These are phyloP conservation scores for Paramuricea clavata DNA, from an alignment of 92 coral and sea anemone species.

Conservation along the genomic window DNA sequence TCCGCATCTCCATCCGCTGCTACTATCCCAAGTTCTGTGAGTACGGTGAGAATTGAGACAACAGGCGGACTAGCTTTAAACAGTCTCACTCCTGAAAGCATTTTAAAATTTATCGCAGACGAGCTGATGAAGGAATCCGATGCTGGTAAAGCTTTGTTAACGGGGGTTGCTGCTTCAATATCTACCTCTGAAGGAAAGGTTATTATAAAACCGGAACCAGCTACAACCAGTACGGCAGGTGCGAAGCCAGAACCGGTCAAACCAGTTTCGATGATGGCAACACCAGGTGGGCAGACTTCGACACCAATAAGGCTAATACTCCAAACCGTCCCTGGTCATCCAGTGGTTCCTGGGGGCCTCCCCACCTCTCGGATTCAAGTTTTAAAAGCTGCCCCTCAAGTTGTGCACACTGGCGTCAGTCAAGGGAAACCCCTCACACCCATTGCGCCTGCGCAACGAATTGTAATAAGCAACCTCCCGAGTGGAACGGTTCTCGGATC, in stretches of 20 bases:
- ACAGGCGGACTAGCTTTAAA: not conserved
- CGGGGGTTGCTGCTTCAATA: slow-evolving; percentile 42
- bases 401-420: slow-evolving; percentile 1
- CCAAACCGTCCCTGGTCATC: slow-evolving; percentile 39
- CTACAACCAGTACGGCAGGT: not conserved
- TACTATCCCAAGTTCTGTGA: slow-evolving; percentile 4
- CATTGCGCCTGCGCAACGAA: slow-evolving; percentile 47
- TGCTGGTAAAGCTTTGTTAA: slow-evolving; percentile 40
- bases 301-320: slow-evolving; percentile 25
- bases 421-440: slow-evolving; percentile 28
- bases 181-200: slow-evolving; percentile 34
- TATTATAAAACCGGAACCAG: slow-evolving; percentile 2
- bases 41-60: slow-evolving; percentile 13
- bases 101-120: slow-evolving; percentile 43
- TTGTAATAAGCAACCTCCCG: slow-evolving; percentile 32
- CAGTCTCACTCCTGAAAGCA: slow-evolving; percentile 26
- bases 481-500: slow-evolving; percentile 33
- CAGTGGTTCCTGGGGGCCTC: slow-evolving; percentile 9
- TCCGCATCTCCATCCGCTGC: not conserved
- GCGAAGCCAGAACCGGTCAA: slow-evolving; percentile 16
- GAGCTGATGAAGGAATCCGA: slow-evolving; percentile 50
- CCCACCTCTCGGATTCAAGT: slow-evolving; percentile 22
- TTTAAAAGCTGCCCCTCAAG: not conserved
- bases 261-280: slow-evolving; percentile 29
- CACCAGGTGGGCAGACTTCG: slow-evolving; percentile 22